A percentile compares a stretch with the other conserved stretches of the same genome.
phyloP scores from a whole-genome alignment of 2,113 vertebrate species.

The Tetrax tetrax region DNA sequence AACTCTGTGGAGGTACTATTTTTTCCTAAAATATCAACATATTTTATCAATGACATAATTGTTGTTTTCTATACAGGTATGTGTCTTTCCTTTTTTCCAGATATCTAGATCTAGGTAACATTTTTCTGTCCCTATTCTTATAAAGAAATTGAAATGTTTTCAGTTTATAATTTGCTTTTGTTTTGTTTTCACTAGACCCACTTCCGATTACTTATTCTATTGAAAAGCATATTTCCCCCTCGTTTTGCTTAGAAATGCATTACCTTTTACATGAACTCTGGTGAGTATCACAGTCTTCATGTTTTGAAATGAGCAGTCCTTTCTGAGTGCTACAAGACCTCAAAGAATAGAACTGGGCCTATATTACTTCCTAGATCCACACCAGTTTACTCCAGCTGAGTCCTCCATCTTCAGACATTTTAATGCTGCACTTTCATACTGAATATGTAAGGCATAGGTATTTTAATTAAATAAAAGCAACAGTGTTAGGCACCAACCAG shows the following conservation, averaged over 20 bases:
- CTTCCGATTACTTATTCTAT: neutral
- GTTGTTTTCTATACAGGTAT: neutral
- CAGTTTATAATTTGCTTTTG: neutral
- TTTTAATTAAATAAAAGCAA: neutral
- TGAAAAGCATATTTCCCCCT: neutral
- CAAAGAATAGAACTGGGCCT: neutral
- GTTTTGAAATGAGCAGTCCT: neutral
- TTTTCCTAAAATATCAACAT: neutral
- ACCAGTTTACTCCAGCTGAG: neutral
- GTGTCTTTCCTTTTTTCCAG: neutral
- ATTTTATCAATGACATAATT: neutral
- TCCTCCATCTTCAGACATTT: neutral
- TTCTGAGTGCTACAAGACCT: neutral
- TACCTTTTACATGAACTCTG: neutral
- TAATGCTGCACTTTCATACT: neutral
- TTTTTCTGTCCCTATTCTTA: neutral
- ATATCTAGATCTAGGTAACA: neutral
- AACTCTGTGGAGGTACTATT: neutral
- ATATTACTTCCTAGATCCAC: neutral
- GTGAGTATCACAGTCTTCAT: neutral
- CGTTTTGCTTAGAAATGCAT: neutral
- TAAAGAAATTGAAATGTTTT: neutral
- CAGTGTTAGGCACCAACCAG: neutral
- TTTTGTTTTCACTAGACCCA: neutral
- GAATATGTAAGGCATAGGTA: neutral